Evolutionary conservation across 2,797 vertebrate genomes (phyloP).

Genomic region (Platyrinchus mystaceus): DNA sequence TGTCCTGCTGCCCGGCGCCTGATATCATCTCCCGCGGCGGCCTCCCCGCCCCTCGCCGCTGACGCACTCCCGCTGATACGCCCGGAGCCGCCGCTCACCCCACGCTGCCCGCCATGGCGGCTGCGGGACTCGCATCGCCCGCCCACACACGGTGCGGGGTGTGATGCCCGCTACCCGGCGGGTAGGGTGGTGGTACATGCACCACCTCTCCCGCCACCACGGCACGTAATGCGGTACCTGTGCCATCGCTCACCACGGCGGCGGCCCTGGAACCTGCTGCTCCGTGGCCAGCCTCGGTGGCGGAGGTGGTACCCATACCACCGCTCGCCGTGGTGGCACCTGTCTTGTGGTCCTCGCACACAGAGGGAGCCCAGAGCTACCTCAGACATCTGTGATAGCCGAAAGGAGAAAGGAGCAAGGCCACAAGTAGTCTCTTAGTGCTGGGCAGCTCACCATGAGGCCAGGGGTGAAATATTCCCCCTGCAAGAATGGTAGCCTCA

Average conservation of each 20-base stretch:
- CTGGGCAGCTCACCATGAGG: no score
- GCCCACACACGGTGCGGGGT: not conserved
- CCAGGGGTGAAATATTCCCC: not conserved
- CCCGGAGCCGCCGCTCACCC: not conserved
- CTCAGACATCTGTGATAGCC: fast-evolving
- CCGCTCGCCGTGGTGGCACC: not conserved
- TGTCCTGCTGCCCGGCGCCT: not conserved
- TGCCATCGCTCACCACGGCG: fast-evolving
- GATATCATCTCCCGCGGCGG: not conserved
- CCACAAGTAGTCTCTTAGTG: fast-evolving
- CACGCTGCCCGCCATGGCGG: not conserved
- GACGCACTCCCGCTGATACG: conserved; percentile 13
- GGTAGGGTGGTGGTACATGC: not conserved
- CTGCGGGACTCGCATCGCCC: fast-evolving
- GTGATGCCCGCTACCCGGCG: not conserved
- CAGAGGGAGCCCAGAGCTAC: not conserved
- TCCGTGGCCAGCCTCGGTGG: fast-evolving
- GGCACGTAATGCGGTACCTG: not conserved
- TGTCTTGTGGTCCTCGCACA: not conserved
- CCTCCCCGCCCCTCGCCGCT: conserved; percentile 31
- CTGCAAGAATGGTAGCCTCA: no score
- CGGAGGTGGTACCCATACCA: fast-evolving
- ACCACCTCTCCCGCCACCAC: not conserved
- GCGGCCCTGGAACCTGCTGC: not conserved
- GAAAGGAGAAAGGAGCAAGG: not conserved